Evolutionary conservation across 2,888 invertebrate species (phyloP).

Genomic region (Metacarcinus magister): DNA sequence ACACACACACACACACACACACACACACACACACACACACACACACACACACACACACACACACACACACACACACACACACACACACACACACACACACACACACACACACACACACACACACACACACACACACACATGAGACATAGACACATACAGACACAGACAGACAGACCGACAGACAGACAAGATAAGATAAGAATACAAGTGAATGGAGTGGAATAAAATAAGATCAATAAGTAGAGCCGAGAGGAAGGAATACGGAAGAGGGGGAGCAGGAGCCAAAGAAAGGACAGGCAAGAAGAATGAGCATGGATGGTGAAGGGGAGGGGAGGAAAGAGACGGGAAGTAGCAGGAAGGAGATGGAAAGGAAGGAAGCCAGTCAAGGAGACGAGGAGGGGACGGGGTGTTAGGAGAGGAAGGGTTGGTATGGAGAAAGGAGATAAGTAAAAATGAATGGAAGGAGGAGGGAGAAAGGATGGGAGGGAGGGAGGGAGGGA

Average conservation of each 20-base stretch:
- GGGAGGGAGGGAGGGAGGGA: neutral
- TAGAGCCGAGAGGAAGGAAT: too few relatives aligned
- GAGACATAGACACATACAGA: too few relatives aligned
- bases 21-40: too few relatives aligned
- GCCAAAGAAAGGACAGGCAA: neutral
- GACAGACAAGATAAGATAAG: neutral
- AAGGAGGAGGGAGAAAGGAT: neutral
- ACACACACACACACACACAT: too few relatives aligned
- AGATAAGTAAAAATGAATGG: constrained; percentile 46
- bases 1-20: too few relatives aligned
- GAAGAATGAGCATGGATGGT: constrained; percentile 13
- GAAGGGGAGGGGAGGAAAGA: neutral
- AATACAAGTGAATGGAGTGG: constrained; percentile 4
- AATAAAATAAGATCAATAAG: neutral
- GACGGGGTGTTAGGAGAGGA: neutral
- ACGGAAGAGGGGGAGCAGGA: too few relatives aligned
- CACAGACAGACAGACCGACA: neutral
- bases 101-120: too few relatives aligned
- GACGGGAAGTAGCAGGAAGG: neutral
- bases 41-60: too few relatives aligned
- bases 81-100: too few relatives aligned
- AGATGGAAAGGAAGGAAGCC: constrained; percentile 13
- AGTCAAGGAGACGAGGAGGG: neutral
- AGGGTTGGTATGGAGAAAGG: neutral
- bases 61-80: too few relatives aligned